phyloP scores from a whole-genome alignment of 2,113 vertebrate species.

The Prunella himalayana region DNA sequence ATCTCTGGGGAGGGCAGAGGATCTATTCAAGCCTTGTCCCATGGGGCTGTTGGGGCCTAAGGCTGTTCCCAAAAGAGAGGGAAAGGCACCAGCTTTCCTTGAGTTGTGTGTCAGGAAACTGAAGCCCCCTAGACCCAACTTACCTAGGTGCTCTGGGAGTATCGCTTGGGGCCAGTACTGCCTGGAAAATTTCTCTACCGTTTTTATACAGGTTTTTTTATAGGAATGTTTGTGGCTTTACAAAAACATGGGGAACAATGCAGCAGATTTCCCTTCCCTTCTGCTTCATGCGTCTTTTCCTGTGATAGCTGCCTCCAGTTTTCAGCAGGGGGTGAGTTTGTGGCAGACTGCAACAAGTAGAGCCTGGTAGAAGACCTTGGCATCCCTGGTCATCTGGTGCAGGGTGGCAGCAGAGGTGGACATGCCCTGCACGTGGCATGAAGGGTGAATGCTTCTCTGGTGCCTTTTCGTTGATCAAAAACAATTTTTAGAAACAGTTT shows the following conservation, averaged over 20 bases:
- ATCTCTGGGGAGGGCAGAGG: neutral
- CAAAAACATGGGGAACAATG: neutral
- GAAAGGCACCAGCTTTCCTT: neutral
- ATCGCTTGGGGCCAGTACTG: neutral
- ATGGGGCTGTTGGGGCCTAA: neutral
- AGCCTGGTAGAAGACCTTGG: neutral
- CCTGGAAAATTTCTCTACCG: neutral
- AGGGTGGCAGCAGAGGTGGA: neutral
- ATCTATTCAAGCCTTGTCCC: neutral
- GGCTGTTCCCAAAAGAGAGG: neutral
- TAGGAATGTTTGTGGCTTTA: conserved; percentile 62
- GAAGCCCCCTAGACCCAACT: neutral
- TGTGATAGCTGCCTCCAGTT: neutral
- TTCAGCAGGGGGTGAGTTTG: neutral
- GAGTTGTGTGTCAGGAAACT: neutral
- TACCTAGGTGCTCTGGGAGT: conserved; percentile 5
- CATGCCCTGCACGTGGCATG: fast-evolving
- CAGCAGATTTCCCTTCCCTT: conserved; percentile 15
- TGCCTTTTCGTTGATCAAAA: conserved; percentile 32
- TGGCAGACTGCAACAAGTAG: neutral
- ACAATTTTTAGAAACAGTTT: neutral
- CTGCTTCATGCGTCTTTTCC: neutral
- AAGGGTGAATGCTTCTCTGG: neutral
- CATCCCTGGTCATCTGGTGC: neutral
- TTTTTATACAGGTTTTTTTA: conserved; percentile 61